Base-by-base conservation (phyloP, 2,113 vertebrate species). In the Daubentonia madagascariensis region DNA sequence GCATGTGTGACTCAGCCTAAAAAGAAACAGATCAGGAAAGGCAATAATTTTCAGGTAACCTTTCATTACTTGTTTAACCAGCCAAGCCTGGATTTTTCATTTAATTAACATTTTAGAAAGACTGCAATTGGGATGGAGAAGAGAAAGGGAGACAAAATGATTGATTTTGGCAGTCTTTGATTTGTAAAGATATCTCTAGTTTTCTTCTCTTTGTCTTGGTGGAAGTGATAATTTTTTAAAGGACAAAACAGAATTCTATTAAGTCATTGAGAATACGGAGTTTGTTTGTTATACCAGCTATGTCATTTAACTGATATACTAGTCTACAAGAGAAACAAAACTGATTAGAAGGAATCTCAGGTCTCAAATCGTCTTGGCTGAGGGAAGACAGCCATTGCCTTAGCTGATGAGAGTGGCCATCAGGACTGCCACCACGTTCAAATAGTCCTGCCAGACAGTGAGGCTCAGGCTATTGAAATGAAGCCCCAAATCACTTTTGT, bases 71-170 rank as follows among this genome's bases (percentile, higher is more conserved):
- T 91, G 25, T 6, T 89, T 93, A 93, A 87, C 8, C 35, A 96
- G 59, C 22, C 8, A 89, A 61, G 45, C 35, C 57, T 94, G 18
- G 23, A 84, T 79, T 80, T 98, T 40, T 81, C 30, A 84, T 52
- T 91, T 67, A 88, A 45, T 65, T 76, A 95, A 94, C 40, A n/a
- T 78, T 85, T 28, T 59, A 65, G 72, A 40, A 96, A 91, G 43
- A 54, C 4, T 50, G 3, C 4, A 52, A 20, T 17, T 40, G 10
- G 12, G 11, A 28, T 50, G 2, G 30, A 52, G 43, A 92, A 79
- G 8, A 48, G 5, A 65, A 87, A 61, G 20, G 25, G 25, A 78
- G 32, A 73, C 54, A 79, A 65, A 89, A 1, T 37, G 4, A 35
- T 32, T 86, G 11, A 85, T 43, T 68, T 70, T 84, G 50, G 35